Conservation (phyloP, 1,140 invertebrate genomes). For the Helicoverpa zea region DNA sequence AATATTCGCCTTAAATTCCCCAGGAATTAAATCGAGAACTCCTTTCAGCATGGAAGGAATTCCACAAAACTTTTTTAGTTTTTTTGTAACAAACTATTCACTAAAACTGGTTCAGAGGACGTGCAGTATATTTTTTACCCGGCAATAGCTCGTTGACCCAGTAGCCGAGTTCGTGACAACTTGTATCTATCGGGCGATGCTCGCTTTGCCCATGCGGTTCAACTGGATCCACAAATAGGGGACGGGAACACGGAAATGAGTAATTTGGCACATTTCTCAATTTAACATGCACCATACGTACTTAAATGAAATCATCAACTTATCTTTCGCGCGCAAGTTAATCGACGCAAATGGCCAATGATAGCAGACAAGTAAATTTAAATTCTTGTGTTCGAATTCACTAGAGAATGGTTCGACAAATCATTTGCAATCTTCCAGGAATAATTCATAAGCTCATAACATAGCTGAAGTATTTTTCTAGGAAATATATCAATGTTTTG, state of each 20-base stretch:
- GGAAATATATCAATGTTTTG: not conserved
- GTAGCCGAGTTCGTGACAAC: conserved; percentile 75
- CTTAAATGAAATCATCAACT: not conserved
- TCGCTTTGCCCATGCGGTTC: conserved; percentile 55
- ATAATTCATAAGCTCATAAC: not conserved
- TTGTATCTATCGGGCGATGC: conserved; percentile 63
- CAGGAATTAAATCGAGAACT: not conserved
- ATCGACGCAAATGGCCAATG: not conserved
- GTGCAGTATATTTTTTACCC: conserved; percentile 53
- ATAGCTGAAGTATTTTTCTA: not conserved
- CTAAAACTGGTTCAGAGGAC: conserved; percentile 16
- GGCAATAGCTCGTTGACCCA: conserved; percentile 72
- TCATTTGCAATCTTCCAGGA: too few species aligned
- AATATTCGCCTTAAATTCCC: not conserved
- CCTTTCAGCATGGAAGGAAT: not conserved
- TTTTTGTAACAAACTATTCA: conserved; percentile 37
- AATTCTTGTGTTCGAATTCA: not conserved
- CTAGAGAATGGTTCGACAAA: too few species aligned
- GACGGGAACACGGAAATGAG: conserved; percentile 29
- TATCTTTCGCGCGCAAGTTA: not conserved
- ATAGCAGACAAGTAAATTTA: not conserved
- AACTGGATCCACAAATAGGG: conserved; percentile 30
- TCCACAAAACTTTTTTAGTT: not conserved
- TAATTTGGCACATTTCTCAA: conserved; percentile 31
- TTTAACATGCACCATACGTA: not conserved